Evolutionary conservation across 2,888 invertebrate species (phyloP).

Genomic region (Drosophila vallismaia): DNA sequence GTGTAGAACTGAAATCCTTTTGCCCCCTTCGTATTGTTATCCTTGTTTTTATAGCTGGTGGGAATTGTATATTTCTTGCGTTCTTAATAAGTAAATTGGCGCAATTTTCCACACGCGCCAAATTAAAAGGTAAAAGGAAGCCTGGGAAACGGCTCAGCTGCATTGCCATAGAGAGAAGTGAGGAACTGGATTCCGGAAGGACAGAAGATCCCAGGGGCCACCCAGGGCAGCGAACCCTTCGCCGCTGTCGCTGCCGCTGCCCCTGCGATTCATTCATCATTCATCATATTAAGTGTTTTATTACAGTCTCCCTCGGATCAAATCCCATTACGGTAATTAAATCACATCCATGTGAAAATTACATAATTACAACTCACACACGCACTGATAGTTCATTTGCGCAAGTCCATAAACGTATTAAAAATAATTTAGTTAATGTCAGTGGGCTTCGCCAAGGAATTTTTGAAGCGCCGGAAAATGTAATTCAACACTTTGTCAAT

Average conservation of each 20-base stretch:
- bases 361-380: conserved; percentile 76
- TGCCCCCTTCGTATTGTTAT: background rate
- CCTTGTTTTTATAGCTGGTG: conserved; percentile 36
- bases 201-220: conserved; percentile 38
- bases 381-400: conserved; percentile 57
- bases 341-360: conserved; percentile 83
- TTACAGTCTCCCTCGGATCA: conserved; percentile 72
- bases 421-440: conserved; percentile 83
- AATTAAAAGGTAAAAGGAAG: conserved; percentile 58
- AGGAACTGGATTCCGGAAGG: background rate
- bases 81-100: conserved; percentile 69
- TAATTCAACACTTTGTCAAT: conserved; percentile 81
- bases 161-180: conserved; percentile 8
- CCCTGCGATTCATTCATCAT: conserved; percentile 74
- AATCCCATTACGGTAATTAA: conserved; percentile 84
- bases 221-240: conserved; percentile 61
- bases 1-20: conserved; percentile 43
- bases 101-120: conserved; percentile 73
- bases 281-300: conserved; percentile 83
- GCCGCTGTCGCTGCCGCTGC: conserved; percentile 55
- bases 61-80: conserved; percentile 48
- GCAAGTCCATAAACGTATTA: conserved; percentile 82
- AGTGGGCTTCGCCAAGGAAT: conserved; percentile 46
- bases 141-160: conserved; percentile 67
- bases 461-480: conserved; percentile 62